These are phyloP conservation scores for Osmoderma eremita DNA, from an alignment of 2,888 invertebrate species.

Conservation along the genomic window DNA sequence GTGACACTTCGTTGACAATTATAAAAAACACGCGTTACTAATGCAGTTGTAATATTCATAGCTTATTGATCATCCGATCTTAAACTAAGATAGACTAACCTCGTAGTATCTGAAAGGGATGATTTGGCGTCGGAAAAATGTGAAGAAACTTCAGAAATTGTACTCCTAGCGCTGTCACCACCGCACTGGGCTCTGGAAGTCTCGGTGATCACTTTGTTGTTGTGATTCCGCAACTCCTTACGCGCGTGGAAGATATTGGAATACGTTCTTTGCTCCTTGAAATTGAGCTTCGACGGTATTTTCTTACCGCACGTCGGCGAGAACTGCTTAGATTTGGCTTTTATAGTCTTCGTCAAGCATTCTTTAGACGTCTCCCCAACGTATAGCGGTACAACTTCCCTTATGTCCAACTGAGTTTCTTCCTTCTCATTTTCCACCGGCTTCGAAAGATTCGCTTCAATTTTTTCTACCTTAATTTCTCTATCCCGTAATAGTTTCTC, in stretches of 20 bases:
- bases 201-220: conserved; percentile 32
- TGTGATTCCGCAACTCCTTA: conserved; percentile 38
- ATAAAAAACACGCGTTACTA: no score
- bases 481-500: no score
- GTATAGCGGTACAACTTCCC: conserved; percentile 44
- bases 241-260: conserved; percentile 43
- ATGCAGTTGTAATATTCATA: no score
- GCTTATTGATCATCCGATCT: no score
- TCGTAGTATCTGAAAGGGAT: conserved; percentile 42
- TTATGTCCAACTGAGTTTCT: conserved; percentile 34
- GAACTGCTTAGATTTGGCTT: neutral
- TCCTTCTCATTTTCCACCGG: neutral
- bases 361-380: conserved; percentile 43
- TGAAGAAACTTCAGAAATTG: conserved; percentile 36
- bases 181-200: conserved; percentile 43
- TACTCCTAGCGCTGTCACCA: conserved; percentile 37
- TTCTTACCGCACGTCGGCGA: neutral
- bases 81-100: conserved; percentile 29
- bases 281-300: neutral
- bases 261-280: conserved; percentile 42
- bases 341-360: conserved; percentile 1
- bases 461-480: conserved; percentile 39
- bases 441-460: neutral
- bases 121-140: conserved; percentile 44
- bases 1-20: no score